Evolutionary conservation across 2,888 invertebrate genomes (phyloP).

Genomic region (Stictocephala bisonia): DNA sequence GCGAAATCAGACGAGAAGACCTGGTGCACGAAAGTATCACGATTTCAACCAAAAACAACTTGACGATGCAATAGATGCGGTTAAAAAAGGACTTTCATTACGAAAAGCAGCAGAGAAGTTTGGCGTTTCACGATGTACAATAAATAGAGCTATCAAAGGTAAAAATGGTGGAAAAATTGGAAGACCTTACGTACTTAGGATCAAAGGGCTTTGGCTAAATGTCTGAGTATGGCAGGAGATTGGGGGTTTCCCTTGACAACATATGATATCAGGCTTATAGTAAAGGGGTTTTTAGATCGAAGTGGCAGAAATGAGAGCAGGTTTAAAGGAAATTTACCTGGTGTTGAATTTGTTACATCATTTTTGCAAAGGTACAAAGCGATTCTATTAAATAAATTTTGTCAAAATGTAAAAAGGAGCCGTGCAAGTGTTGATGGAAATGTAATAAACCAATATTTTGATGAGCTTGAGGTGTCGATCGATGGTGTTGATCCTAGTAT

Average conservation of each 20-base stretch:
- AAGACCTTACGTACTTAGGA: constrained; percentile 42
- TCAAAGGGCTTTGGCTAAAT: constrained; percentile 42
- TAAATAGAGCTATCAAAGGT: too few relatives aligned
- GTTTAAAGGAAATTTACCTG: constrained; percentile 43
- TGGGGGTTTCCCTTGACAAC: constrained; percentile 50
- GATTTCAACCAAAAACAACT: not conserved
- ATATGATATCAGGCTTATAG: constrained; percentile 48
- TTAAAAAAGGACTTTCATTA: not conserved
- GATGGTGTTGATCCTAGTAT: constrained; percentile 54
- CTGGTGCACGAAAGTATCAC: not conserved
- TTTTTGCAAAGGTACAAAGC: constrained; percentile 39
- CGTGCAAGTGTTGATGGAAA: constrained; percentile 49
- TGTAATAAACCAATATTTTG: constrained; percentile 52
- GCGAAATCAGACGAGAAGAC: not conserved
- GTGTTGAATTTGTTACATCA: constrained; percentile 38
- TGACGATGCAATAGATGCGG: not conserved
- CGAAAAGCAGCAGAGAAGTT: not conserved
- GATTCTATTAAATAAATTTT: constrained; percentile 37
- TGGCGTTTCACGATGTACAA: too few relatives aligned
- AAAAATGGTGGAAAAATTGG: not conserved
- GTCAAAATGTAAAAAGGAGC: constrained; percentile 49
- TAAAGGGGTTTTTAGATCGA: constrained; percentile 46
- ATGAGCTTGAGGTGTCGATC: constrained; percentile 48
- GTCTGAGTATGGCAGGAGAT: constrained; percentile 41
- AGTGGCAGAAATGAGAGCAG: constrained; percentile 25